Evolutionary conservation across 2,113 vertebrate genomes (phyloP).

Genomic region (Nestor notabilis): DNA sequence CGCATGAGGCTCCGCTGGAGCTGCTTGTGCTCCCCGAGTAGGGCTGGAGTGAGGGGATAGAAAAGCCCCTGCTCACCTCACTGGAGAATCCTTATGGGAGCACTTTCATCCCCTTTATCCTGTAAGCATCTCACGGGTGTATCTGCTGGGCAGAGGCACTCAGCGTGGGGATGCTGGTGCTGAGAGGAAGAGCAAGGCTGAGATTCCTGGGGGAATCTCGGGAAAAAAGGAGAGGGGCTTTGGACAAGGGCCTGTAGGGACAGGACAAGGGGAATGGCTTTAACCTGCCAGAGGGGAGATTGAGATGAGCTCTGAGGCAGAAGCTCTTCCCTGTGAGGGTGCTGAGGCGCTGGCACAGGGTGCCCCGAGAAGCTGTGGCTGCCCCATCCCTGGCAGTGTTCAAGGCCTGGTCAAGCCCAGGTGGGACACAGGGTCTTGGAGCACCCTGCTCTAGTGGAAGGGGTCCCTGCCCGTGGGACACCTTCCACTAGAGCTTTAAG

Average conservation of each 20-base stretch:
- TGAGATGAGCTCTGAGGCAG: no score
- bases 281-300: neutral
- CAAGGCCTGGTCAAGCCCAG: no score
- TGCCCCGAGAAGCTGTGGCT: no score
- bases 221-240: neutral
- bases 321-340: no score
- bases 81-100: rapidly evolving
- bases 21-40: rapidly evolving
- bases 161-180: rapidly evolving
- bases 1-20: neutral
- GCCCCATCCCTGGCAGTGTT: no score
- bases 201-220: neutral
- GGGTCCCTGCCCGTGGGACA: neutral
- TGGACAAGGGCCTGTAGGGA: neutral
- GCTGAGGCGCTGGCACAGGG: no score
- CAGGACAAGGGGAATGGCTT: neutral
- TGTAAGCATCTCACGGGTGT: rapidly evolving
- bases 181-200: neutral
- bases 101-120: neutral
- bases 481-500: neutral
- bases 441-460: neutral
- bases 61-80: neutral
- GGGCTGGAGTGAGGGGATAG: neutral
- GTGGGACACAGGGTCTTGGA: neutral
- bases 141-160: rapidly evolving